Evolutionary conservation across 2,797 vertebrate genomes (phyloP), one percentile per base, ranked within the genome.

Genomic region (Carapus acus): DNA sequence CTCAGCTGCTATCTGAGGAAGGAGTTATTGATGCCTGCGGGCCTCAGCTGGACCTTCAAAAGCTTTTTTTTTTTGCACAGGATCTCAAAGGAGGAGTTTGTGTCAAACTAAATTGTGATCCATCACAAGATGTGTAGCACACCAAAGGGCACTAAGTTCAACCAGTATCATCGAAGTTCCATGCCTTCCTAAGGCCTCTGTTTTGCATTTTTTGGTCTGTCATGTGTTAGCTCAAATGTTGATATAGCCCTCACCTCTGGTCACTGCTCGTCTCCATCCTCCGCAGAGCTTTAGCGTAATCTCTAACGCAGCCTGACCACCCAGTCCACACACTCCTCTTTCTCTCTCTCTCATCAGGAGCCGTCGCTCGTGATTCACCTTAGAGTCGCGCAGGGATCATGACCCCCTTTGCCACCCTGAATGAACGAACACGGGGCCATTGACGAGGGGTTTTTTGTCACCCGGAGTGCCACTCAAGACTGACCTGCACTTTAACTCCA

Each of bases 371-470:
- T 60, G 78, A 85, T 78, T 82, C 41, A 80, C 77, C 81, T 59
- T 54, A 20, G n/a, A 46, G 70, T 74, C 75, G 72, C 49, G 65
- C 36, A 61, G 57, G 64, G 76, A 68, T 79, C 68, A 43, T 74
- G 71, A 81, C 77, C 81, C n/a, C 53, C 60, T 71, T 66, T 67
- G 63, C 63, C 62, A 64, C 43, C 56, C 40, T 81, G 61, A 85
- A 80, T 82, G 73, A 66, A 21, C 65, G 73, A 79, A 79, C 63
- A 78, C 66, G 66, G 73, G 71, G 55, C 81, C 68, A 67, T 62
- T 58, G 44, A 44, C 66, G 63, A n/a, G n/a, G n/a, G n/a, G 55
- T 73, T 70, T 62, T 71, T 56, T 79, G 80, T 85, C 69, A 67
- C 65, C 71, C 65, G 73, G 50, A 6, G 44, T 70, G 73, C 76